phyloP scores from a whole-genome alignment of 2,888 invertebrate species.

The Patella caerulea region DNA sequence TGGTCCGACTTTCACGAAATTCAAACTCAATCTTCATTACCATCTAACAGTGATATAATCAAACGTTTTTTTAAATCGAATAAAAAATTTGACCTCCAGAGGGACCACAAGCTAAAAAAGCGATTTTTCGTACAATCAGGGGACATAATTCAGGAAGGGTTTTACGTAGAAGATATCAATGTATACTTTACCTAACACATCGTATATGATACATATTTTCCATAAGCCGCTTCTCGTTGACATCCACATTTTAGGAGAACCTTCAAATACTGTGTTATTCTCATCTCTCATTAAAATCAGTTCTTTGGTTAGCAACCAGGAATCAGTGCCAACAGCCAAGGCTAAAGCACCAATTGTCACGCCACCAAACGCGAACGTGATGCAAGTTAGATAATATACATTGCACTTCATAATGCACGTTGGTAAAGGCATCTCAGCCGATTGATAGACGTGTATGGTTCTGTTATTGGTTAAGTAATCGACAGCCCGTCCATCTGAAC shows the following conservation, averaged over 20 bases:
- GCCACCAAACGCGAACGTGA: conserved; percentile 37
- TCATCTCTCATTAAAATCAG: not conserved
- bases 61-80: no score
- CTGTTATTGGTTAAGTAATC: no score
- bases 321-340: conserved; percentile 39
- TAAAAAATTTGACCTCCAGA: no score
- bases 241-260: conserved; percentile 12
- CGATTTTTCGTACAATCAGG: no score
- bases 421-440: not conserved
- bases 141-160: no score
- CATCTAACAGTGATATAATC: no score
- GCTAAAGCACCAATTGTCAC: conserved; percentile 36
- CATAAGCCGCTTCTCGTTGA: conserved; percentile 20
- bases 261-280: conserved; percentile 5
- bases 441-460: no score
- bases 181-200: conserved; percentile 4
- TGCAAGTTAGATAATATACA: conserved; percentile 36
- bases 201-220: conserved; percentile 16
- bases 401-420: conserved; percentile 31
- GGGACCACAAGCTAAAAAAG: no score
- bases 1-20: no score
- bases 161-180: no score
- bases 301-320: conserved; percentile 38
- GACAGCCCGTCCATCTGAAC: no score
- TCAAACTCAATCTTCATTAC: no score